These are phyloP conservation scores for Tenodera sinensis DNA, from an alignment of 2,888 invertebrate species.

Conservation along the genomic window DNA sequence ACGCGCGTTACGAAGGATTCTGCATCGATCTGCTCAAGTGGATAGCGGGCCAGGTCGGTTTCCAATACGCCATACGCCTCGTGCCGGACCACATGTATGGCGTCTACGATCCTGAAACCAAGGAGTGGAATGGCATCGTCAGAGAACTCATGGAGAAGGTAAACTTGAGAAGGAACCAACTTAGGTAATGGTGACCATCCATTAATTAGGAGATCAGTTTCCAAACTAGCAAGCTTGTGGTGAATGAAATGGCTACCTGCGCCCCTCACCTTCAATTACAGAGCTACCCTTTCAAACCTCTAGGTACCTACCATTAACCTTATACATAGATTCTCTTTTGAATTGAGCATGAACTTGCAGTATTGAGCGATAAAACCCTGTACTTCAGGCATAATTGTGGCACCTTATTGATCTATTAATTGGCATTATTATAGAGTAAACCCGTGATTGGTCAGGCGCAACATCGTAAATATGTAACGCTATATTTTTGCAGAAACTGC, in stretches of 20 bases:
- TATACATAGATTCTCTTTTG: too few relatives aligned
- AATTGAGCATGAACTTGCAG: too few relatives aligned
- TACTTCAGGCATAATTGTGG: too few relatives aligned
- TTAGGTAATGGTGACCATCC: background rate
- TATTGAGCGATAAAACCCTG: too few relatives aligned
- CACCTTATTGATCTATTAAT: too few relatives aligned
- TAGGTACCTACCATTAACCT: too few relatives aligned
- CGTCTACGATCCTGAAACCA: slow-evolving; percentile 79
- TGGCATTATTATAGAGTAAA: too few relatives aligned
- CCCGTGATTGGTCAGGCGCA: too few relatives aligned
- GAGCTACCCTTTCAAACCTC: too few relatives aligned
- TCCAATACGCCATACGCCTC: slow-evolving; percentile 78
- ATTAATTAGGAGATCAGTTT: background rate
- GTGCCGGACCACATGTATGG: slow-evolving; percentile 90
- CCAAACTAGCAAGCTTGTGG: background rate
- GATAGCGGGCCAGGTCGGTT: slow-evolving; percentile 80
- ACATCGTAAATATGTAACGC: too few relatives aligned
- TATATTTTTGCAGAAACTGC: too few relatives aligned
- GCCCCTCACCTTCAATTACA: too few relatives aligned
- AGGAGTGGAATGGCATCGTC: slow-evolving; percentile 88
- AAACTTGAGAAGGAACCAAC: slow-evolving; percentile 37
- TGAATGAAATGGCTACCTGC: background rate
- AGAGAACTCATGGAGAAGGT: slow-evolving; percentile 83
- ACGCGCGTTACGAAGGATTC: slow-evolving; percentile 85
- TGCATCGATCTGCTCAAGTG: slow-evolving; percentile 84